Conservation (phyloP, 2,888 invertebrate genomes). For the Helicoverpa assulta region DNA sequence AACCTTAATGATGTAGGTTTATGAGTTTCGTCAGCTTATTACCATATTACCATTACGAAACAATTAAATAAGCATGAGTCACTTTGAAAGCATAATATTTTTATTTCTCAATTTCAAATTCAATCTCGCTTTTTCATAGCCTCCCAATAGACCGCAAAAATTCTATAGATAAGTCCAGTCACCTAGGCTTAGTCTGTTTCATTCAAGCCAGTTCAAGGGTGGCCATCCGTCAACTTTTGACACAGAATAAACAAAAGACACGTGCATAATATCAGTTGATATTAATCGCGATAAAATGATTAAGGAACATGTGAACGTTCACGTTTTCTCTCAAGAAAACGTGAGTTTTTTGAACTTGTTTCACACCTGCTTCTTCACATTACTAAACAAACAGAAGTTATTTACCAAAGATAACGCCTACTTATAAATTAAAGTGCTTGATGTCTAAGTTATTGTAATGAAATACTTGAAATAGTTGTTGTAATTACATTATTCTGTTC, state of each 20-base stretch:
- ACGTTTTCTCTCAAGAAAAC: constrained; percentile 28
- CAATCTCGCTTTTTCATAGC: background rate
- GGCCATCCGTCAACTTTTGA: constrained; percentile 20
- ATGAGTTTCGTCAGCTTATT: background rate
- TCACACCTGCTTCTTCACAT: constrained; percentile 10
- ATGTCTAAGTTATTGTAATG: background rate
- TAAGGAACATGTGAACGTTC: constrained; percentile 37
- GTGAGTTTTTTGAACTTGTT: constrained; percentile 41
- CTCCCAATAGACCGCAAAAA: background rate
- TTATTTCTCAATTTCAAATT: no score
- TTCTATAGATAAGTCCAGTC: background rate
- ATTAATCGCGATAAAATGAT: constrained; percentile 27
- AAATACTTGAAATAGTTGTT: background rate
- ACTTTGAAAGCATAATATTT: no score
- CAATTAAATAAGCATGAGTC: no score
- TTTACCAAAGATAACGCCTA: background rate
- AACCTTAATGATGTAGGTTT: background rate
- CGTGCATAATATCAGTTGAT: constrained; percentile 25
- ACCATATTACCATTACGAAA: background rate
- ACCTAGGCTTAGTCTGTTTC: background rate
- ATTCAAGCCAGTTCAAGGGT: background rate
- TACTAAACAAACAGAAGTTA: background rate
- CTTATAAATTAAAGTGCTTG: background rate
- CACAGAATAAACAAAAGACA: constrained; percentile 20
- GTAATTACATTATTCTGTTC: background rate